A percentile compares a stretch with the other conserved stretches of the same genome.
Conservation (phyloP, 2,888 invertebrate species). For the Cantharis rustica region DNA sequence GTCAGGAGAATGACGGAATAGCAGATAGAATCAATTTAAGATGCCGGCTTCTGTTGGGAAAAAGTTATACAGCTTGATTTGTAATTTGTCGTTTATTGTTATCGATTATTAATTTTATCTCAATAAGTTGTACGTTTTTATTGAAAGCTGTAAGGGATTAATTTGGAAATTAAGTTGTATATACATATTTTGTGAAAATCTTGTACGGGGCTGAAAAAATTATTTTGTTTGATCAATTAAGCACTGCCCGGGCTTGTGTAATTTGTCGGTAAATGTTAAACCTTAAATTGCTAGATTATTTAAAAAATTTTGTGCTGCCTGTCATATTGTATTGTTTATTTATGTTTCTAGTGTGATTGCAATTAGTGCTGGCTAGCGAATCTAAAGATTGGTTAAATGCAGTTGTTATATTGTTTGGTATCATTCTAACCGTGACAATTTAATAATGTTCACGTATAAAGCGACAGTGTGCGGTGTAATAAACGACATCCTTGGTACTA, state of each 20-base stretch:
- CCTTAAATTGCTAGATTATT: background rate
- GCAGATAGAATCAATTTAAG: too few species aligned
- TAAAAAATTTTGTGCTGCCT: background rate
- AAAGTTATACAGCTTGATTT: too few species aligned
- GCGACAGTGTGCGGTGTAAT: background rate
- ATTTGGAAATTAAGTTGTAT: too few species aligned
- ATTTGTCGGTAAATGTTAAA: background rate
- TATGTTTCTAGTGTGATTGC: slow-evolving; percentile 24
- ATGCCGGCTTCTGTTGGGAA: too few species aligned
- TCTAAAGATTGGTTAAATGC: slow-evolving; percentile 28
- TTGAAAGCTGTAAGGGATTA: too few species aligned
- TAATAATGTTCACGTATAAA: slow-evolving; percentile 28
- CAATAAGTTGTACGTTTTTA: too few species aligned
- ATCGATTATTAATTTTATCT: too few species aligned
- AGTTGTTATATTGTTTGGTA: slow-evolving; percentile 33
- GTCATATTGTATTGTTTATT: slow-evolving; percentile 7
- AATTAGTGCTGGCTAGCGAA: slow-evolving; percentile 27
- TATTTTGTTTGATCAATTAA: background rate
- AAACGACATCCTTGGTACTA: background rate
- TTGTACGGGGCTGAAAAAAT: too few species aligned
- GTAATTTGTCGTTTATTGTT: too few species aligned
- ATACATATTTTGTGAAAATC: too few species aligned
- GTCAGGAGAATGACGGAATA: too few species aligned
- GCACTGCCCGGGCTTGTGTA: background rate
- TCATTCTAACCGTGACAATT: slow-evolving; percentile 34